A percentile compares a stretch with the other conserved stretches of the same genome.
Evolutionary conservation across 1,140 invertebrate species (phyloP).

Genomic region (Drosophila tropicalis): DNA sequence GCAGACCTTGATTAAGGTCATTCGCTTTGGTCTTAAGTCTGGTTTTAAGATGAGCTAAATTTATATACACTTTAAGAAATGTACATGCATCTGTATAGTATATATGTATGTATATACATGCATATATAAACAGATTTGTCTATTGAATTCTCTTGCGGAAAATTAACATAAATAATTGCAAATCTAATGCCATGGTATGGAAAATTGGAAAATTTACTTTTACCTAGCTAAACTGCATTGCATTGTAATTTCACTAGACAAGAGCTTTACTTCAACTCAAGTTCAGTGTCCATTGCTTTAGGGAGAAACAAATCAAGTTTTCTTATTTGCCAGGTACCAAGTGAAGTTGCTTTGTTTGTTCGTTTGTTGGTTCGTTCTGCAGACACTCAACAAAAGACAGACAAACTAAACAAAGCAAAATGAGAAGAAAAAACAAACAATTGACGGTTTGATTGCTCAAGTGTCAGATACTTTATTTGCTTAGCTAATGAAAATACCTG

Average conservation of each 20-base stretch:
- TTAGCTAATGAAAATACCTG: slow-evolving; percentile 54
- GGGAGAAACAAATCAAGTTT: slow-evolving; percentile 22
- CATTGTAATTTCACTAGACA: slow-evolving; percentile 45
- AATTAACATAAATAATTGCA: slow-evolving; percentile 42
- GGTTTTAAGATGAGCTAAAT: slow-evolving; percentile 27
- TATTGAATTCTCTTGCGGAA: slow-evolving; percentile 18
- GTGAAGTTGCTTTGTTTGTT: slow-evolving; percentile 24
- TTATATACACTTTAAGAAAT: slow-evolving; percentile 24
- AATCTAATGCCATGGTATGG: slow-evolving; percentile 13
- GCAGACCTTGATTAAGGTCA: slow-evolving; percentile 81
- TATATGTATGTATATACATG: neutral
- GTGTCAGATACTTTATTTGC: slow-evolving; percentile 56
- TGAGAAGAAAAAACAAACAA: slow-evolving; percentile 4
- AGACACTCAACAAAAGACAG: neutral
- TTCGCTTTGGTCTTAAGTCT: slow-evolving; percentile 57
- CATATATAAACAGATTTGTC: no score
- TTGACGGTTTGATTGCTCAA: slow-evolving; percentile 55
- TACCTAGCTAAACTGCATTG: slow-evolving; percentile 28
- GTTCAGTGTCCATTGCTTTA: slow-evolving; percentile 50
- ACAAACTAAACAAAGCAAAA: slow-evolving; percentile 12
- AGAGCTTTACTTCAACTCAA: slow-evolving; percentile 23
- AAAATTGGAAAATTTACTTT: slow-evolving; percentile 42
- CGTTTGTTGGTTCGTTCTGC: no score
- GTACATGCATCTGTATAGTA: no score
- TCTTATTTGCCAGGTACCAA: slow-evolving; percentile 5